phyloP scores from a whole-genome alignment of 2,113 vertebrate genomes.

The Poecile atricapillus region DNA sequence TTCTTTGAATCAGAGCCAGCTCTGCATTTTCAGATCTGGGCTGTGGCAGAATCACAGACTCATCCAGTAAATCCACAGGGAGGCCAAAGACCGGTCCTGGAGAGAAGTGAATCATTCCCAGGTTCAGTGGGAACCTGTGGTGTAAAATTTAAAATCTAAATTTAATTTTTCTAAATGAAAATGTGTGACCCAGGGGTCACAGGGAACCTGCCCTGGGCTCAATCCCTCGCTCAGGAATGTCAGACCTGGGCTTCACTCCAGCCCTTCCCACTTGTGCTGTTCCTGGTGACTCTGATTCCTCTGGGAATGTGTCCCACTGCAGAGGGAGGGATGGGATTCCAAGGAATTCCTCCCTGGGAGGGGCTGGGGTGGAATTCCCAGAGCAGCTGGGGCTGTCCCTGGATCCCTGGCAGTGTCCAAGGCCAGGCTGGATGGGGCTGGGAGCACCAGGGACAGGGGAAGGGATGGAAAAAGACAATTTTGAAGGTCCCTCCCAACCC shows the following conservation, averaged over 20 bases:
- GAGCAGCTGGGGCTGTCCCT: no score
- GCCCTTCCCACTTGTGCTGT: no score
- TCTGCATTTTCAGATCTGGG: conserved; percentile 33
- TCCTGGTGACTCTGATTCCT: background rate
- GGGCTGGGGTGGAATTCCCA: background rate
- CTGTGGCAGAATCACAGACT: conserved; percentile 28
- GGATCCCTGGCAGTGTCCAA: background rate
- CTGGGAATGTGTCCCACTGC: background rate
- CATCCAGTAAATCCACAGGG: conserved; percentile 44
- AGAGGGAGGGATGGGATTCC: background rate
- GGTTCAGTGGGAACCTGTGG: background rate
- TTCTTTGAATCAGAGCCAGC: conserved; percentile 44
- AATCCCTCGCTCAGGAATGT: background rate
- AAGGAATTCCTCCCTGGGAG: background rate
- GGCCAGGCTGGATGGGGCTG: background rate
- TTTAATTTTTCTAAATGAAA: background rate
- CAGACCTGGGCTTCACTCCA: background rate
- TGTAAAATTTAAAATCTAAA: no score
- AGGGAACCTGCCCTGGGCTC: background rate
- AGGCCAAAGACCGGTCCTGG: conserved; percentile 14
- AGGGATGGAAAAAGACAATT: background rate
- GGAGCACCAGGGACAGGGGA: no score
- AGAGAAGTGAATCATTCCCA: conserved; percentile 6
- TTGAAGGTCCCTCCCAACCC: background rate
- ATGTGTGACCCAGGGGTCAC: background rate